A percentile compares a stretch with the other conserved stretches of the same genome.
These are phyloP conservation scores for Pipistrellus pygmaeus DNA, from an alignment of 2,797 vertebrate genomes.

Conservation along the genomic window DNA sequence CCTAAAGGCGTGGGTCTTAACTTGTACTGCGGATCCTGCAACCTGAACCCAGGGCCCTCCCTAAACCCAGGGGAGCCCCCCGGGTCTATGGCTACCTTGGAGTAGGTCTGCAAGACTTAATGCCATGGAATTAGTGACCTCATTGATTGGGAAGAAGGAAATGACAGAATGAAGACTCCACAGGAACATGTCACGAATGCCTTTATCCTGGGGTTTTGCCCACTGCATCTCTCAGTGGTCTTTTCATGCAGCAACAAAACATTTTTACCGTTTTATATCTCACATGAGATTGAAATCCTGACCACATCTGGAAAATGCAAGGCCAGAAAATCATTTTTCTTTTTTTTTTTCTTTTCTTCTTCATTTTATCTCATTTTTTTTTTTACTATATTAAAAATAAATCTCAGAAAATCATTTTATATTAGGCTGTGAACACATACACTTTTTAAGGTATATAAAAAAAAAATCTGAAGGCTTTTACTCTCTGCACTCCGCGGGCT, in stretches of 20 bases:
- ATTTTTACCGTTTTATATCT: background rate
- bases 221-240: background rate
- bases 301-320: background rate
- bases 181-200: background rate
- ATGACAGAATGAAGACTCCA: background rate
- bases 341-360: no score
- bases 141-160: background rate
- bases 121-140: background rate
- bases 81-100: background rate
- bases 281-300: conserved; percentile 1
- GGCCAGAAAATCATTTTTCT: background rate
- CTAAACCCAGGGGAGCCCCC: background rate
- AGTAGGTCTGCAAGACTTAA: background rate
- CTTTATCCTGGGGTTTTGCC: background rate
- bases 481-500: background rate
- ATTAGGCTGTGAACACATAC: background rate
- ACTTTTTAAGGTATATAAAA: background rate
- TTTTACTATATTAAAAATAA: no score
- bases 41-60: background rate
- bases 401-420: background rate
- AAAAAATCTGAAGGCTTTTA: conserved; percentile 37
- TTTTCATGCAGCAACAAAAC: background rate
- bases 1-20: background rate
- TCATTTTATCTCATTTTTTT: no score
- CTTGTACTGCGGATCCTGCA: background rate